A percentile compares a stretch with the other conserved stretches of the same genome.
phyloP scores from a whole-genome alignment of 2,113 vertebrate genomes.

The Axis porcinus region DNA sequence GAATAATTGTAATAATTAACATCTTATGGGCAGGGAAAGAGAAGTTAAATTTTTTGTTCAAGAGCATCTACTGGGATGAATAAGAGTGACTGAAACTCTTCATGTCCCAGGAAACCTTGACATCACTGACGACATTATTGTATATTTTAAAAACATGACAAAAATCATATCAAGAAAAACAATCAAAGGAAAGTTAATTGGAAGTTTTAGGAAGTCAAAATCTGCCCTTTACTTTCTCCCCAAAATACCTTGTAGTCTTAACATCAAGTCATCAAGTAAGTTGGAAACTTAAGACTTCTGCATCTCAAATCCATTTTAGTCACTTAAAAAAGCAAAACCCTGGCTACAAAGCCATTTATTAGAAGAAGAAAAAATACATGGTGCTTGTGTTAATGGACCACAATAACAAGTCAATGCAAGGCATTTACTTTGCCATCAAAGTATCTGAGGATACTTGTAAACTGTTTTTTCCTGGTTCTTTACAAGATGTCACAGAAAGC shows the following conservation, averaged over 20 bases:
- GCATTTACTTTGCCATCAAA: constrained; percentile 18
- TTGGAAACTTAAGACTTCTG: not conserved
- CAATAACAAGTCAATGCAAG: not conserved
- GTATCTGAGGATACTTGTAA: not conserved
- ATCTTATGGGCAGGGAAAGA: not conserved
- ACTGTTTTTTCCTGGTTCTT: not conserved
- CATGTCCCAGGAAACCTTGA: not conserved
- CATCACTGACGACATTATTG: not conserved
- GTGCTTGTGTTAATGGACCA: not conserved
- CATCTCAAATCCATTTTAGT: constrained; percentile 1
- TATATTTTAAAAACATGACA: not conserved
- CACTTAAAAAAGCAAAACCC: not conserved
- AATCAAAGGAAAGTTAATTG: not conserved
- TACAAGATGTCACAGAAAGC: not conserved
- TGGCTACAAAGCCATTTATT: not conserved
- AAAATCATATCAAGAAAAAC: not conserved
- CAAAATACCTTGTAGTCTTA: not conserved
- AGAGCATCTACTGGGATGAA: not conserved
- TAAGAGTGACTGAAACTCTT: not conserved
- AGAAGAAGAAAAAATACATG: not conserved
- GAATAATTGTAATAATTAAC: not conserved
- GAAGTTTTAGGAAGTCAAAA: not conserved
- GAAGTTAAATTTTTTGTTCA: not conserved
- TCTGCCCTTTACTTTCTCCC: not conserved
- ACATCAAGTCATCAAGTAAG: not conserved